These are phyloP conservation scores for Diglossa brunneiventris DNA, from an alignment of 2,113 vertebrate genomes.

Conservation along the genomic window DNA sequence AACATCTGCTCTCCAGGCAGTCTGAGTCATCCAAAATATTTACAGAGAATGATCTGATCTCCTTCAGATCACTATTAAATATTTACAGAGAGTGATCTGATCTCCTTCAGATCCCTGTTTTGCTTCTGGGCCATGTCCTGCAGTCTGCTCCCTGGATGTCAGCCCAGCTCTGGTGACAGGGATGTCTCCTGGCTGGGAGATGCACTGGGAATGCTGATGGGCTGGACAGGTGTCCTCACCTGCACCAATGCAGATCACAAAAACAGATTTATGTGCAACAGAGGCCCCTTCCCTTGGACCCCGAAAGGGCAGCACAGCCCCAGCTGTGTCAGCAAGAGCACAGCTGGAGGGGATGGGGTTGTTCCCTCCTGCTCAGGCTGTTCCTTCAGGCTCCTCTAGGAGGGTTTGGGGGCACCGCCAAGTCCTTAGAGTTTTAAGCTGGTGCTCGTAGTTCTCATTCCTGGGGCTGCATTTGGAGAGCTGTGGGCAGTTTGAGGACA, in stretches of 20 bases:
- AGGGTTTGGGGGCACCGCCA: too few relatives aligned
- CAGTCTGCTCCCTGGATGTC: neutral
- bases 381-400: too few relatives aligned
- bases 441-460: too few relatives aligned
- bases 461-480: neutral
- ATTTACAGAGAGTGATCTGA: neutral
- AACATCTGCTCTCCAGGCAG: neutral
- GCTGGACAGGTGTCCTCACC: neutral
- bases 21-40: neutral
- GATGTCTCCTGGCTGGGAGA: neutral
- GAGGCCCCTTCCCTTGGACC: fast-evolving
- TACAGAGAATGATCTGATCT: neutral
- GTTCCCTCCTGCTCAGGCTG: neutral
- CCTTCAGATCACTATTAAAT: neutral
- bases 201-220: neutral
- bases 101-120: neutral
- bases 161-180: neutral
- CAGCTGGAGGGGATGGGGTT: neutral
- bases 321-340: neutral
- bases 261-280: neutral
- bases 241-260: neutral
- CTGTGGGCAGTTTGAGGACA: neutral
- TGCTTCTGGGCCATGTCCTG: neutral
- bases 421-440: too few relatives aligned
- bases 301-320: neutral